Conservation (phyloP, 1,140 invertebrate species). For the Drosophila ficusphila region DNA sequence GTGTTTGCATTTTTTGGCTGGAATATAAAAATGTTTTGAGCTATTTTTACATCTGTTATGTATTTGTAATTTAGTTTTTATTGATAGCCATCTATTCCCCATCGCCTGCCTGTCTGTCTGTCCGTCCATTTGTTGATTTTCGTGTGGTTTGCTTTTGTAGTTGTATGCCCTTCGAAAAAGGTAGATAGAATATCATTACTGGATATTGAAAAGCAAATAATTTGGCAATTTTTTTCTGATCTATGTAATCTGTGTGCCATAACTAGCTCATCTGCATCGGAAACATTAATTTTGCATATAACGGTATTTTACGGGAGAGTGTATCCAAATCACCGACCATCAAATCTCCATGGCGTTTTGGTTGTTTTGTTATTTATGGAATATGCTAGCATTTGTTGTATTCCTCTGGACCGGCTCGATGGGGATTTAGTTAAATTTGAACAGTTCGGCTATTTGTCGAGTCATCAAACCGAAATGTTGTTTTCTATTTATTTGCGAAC, state of each 20-base stretch:
- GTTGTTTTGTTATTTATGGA: slow-evolving; percentile 47
- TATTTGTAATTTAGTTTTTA: slow-evolving; percentile 72
- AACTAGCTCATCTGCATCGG: slow-evolving; percentile 4
- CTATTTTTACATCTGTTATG: slow-evolving; percentile 63
- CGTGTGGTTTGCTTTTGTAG: slow-evolving; percentile 14
- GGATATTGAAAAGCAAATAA: slow-evolving; percentile 14
- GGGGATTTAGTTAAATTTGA: slow-evolving; percentile 4
- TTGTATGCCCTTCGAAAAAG: not conserved
- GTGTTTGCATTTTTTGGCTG: slow-evolving; percentile 61
- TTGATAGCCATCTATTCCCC: slow-evolving; percentile 45
- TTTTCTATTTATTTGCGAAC: not conserved
- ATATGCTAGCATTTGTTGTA: slow-evolving; percentile 3
- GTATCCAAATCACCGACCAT: not conserved
- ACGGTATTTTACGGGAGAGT: not conserved
- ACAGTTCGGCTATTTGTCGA: slow-evolving; percentile 4
- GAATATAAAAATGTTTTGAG: slow-evolving; percentile 38
- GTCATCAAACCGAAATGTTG: not conserved
- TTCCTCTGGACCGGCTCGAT: not conserved
- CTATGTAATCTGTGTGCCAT: slow-evolving; percentile 7
- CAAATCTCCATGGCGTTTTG: not conserved
- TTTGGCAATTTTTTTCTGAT: slow-evolving; percentile 19
- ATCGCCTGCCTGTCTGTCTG: not conserved
- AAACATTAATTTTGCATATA: slow-evolving; percentile 4
- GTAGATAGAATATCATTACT: slow-evolving; percentile 6
- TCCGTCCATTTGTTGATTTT: slow-evolving; percentile 35